Percentiles rank a stretch among this genome's conserved stretches.
These are phyloP conservation scores for Prietella phreatophila DNA, from an alignment of 2,113 vertebrate species.

Conservation along the genomic window DNA sequence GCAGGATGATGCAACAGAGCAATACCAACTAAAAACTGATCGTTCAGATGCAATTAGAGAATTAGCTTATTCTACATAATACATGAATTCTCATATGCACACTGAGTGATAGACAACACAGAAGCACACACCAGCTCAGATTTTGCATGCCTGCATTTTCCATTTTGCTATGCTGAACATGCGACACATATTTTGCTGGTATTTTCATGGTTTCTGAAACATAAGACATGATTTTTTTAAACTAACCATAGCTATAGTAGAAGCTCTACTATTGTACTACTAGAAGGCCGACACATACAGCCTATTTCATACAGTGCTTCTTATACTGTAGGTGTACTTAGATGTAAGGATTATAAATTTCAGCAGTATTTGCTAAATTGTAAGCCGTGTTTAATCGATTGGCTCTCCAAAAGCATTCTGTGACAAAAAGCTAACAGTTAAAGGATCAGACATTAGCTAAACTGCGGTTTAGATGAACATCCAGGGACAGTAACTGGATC, in stretches of 20 bases:
- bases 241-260: not conserved
- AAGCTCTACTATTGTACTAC: not conserved
- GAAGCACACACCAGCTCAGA: not conserved
- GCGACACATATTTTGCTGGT: not conserved
- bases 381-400: not conserved
- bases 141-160: not conserved
- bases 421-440: not conserved
- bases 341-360: not conserved
- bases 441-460: not conserved
- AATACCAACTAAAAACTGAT: not conserved
- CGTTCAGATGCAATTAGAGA: not conserved
- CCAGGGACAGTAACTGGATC: slow-evolving; percentile 9
- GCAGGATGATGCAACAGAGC: not conserved
- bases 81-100: not conserved
- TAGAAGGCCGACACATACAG: not conserved
- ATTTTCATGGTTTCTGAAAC: not conserved
- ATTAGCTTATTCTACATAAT: not conserved
- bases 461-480: not conserved
- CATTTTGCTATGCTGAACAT: not conserved
- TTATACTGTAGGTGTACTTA: not conserved
- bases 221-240: not conserved
- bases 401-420: not conserved
- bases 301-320: not conserved
- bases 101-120: not conserved
- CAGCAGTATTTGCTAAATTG: not conserved